These are phyloP conservation scores for Acanthococcus lagerstroemiae DNA, from an alignment of 2,888 invertebrate genomes.

Conservation along the genomic window DNA sequence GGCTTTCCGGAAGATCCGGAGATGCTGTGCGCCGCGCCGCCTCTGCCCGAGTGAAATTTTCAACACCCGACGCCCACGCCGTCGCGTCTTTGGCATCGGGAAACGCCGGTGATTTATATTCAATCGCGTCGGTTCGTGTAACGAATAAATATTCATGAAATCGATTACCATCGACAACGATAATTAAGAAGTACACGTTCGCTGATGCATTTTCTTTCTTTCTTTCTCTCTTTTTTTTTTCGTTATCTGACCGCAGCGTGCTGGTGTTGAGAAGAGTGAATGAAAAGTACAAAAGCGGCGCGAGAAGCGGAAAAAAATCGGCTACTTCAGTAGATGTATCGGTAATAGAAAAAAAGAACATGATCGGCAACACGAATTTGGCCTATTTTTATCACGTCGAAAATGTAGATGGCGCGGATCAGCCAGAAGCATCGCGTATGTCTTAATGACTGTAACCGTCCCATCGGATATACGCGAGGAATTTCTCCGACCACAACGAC, in stretches of 20 bases:
- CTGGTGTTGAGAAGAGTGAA: neutral
- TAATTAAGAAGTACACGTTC: neutral
- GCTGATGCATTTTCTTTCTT: too few species aligned
- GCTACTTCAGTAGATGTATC: slow-evolving; percentile 22
- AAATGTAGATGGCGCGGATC: slow-evolving; percentile 13
- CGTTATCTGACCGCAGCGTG: neutral
- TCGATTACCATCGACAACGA: neutral
- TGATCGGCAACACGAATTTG: slow-evolving; percentile 25
- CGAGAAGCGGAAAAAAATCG: slow-evolving; percentile 4
- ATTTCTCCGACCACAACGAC: too few species aligned
- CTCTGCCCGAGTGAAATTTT: neutral
- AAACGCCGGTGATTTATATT: neutral
- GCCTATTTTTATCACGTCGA: slow-evolving; percentile 26
- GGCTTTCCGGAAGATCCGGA: too few species aligned
- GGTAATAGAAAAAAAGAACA: slow-evolving; percentile 6
- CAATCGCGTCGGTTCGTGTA: neutral
- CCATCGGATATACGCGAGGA: too few species aligned
- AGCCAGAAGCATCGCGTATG: too few species aligned
- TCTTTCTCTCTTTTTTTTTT: neutral
- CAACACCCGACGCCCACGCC: neutral
- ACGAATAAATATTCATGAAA: neutral
- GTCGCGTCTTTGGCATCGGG: neutral
- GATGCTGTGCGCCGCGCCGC: too few species aligned
- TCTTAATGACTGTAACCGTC: too few species aligned
- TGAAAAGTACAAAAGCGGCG: neutral